These are phyloP conservation scores for Drosophila eugracilis DNA, from an alignment of 1,140 invertebrate species.

Conservation along the genomic window DNA sequence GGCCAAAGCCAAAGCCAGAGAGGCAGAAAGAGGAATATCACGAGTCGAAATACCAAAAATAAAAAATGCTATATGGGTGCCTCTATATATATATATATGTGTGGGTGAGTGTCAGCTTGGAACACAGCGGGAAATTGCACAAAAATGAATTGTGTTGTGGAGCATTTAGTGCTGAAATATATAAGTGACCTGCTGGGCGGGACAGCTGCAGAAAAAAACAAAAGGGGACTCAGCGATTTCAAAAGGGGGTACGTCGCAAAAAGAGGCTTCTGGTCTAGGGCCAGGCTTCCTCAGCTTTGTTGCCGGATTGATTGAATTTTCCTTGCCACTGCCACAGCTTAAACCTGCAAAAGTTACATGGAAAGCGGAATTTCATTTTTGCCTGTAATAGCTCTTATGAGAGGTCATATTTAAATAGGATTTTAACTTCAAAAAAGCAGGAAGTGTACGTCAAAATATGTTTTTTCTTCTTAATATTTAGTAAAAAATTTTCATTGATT, in stretches of 20 bases:
- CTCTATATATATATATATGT: neutral
- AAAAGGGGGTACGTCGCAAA: neutral
- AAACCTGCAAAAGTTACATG: neutral
- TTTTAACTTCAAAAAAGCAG: no score
- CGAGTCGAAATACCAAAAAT: constrained; percentile 61
- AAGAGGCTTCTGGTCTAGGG: constrained; percentile 11
- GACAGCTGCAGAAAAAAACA: no score
- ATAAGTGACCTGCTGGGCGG: constrained; percentile 51
- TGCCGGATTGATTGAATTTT: constrained; percentile 39
- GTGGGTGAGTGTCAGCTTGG: constrained; percentile 44
- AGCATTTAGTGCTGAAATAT: constrained; percentile 70
- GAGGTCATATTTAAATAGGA: no score
- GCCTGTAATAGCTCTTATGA: no score
- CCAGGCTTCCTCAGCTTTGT: constrained; percentile 21
- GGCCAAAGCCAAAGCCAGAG: constrained; percentile 74
- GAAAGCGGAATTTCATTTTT: no score
- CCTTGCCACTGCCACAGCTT: constrained; percentile 12
- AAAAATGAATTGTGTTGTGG: constrained; percentile 80
- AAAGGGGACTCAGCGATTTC: neutral
- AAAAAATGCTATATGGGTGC: constrained; percentile 52
- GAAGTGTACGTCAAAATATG: no score
- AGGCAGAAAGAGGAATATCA: constrained; percentile 43
- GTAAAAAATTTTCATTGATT: no score
- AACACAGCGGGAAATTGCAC: constrained; percentile 73
- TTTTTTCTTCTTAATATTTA: no score